phyloP scores from a whole-genome alignment of 1,140 invertebrate species.

The Drosophila teissieri region DNA sequence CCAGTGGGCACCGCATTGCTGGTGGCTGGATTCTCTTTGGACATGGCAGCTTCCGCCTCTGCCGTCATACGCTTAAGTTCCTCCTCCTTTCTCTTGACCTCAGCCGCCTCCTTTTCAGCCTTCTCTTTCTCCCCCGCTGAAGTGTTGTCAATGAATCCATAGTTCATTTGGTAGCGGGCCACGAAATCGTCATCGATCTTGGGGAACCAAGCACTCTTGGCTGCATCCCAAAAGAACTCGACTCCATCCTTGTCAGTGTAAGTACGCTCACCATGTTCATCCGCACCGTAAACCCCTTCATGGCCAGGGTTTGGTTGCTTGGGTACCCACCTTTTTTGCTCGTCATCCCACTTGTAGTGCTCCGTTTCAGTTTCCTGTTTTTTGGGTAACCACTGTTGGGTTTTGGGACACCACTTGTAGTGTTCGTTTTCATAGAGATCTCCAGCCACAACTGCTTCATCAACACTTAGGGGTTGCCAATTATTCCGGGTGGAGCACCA shows the following conservation, averaged over 20 bases:
- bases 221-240: slow-evolving; percentile 95
- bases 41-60: slow-evolving; percentile 74
- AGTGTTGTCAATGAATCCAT: slow-evolving; percentile 91
- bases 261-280: slow-evolving; percentile 91
- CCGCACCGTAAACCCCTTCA: slow-evolving; percentile 87
- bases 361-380: slow-evolving; percentile 82
- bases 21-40: slow-evolving; percentile 47
- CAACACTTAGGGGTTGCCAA: slow-evolving; percentile 85
- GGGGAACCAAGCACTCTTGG: slow-evolving; percentile 97
- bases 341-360: slow-evolving; percentile 82
- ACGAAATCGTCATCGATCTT: slow-evolving; percentile 99
- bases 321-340: slow-evolving; percentile 77
- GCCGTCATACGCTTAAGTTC: slow-evolving; percentile 73
- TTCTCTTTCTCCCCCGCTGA: slow-evolving; percentile 66
- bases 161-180: slow-evolving; percentile 97
- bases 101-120: slow-evolving; percentile 62
- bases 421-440: slow-evolving; percentile 88
- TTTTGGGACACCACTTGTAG: slow-evolving; percentile 88
- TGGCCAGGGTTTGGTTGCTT: slow-evolving; percentile 57
- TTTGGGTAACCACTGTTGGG: slow-evolving; percentile 88
- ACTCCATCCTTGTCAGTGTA: slow-evolving; percentile 96
- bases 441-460: slow-evolving; percentile 37
- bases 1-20: slow-evolving; percentile 17
- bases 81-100: slow-evolving; percentile 62
- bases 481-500: slow-evolving; percentile 88